Base-by-base conservation (phyloP, 1,140 invertebrate species). In the Tetragonula clypearis region DNA sequence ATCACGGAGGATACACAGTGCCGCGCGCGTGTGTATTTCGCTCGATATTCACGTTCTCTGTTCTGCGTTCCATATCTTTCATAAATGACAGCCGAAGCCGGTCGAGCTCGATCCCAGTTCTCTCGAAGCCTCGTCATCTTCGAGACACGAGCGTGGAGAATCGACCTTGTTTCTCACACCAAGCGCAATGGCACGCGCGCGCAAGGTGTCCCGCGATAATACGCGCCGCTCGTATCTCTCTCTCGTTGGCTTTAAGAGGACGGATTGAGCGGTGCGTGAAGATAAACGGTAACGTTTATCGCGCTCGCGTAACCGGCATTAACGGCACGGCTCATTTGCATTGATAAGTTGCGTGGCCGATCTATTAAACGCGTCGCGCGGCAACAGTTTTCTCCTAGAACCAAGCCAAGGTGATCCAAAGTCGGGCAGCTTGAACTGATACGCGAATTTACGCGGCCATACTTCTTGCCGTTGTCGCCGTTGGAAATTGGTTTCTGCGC, bases 271-370 rank as follows among this genome's bases (percentile, higher is more conserved):
- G 71, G 14, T 41, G 71, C 58, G 58, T 82, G 66, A 76, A 82
- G 80, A 82, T 82, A 82, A 82, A 82, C 80, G 80, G 60, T n/a
- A 66, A 73, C 68, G 80, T 82, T 76, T 82, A 62, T 72, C 30
- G 14, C 72, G 41, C 30, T n/a, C 49, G 60, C 30, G 58, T 82
- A 82, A 82, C 72, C 53, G 60, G 72, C 80, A 56, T 68, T 82
- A 82, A 82, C 26, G 72, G 60, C 60, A 76, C 72, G 49, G 60
- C 80, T 82, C 80, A 74, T 82, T 82, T 76, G 72, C 72, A 75
- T 66, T 35, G 80, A 66, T 82, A 76, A 82, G 60, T 76, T 53
- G 30, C 60, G 56, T 53, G 8, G 55, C 69, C 41, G 41, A 66
- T 62, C 2, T 35, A 41, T 55, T 62, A 19, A 21, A 41, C 71